Conservation (phyloP, 2,113 vertebrate species). For the Melospiza georgiana region DNA sequence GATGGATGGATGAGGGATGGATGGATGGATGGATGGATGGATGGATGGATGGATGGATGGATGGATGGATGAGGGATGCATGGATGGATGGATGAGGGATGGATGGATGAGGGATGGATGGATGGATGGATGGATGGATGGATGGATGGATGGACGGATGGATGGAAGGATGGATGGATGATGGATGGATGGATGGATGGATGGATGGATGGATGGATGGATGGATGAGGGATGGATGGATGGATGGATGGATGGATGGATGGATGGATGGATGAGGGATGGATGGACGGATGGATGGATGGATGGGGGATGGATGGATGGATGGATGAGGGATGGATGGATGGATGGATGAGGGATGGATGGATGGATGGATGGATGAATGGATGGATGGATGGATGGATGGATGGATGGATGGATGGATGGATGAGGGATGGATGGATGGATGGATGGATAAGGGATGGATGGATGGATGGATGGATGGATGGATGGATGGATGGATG, state of each 20-base stretch:
- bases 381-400: background rate
- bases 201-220: background rate
- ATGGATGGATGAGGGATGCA: background rate
- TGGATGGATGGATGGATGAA: background rate
- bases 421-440: background rate
- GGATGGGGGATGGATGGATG: background rate
- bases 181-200: rapidly evolving
- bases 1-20: background rate
- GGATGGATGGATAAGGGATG: background rate
- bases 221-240: background rate
- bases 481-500: too few species aligned
- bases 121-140: background rate
- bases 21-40: background rate
- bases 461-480: background rate
- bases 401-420: rapidly evolving
- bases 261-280: background rate
- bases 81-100: background rate
- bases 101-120: too few species aligned
- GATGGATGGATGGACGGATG: too few species aligned
- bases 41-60: too few species aligned
- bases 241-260: background rate
- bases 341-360: too few species aligned
- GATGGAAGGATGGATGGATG: too few species aligned
- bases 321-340: too few species aligned
- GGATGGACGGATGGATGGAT: background rate